phyloP scores from a whole-genome alignment of 2,888 invertebrate species.

The Creontiades dilutus region DNA sequence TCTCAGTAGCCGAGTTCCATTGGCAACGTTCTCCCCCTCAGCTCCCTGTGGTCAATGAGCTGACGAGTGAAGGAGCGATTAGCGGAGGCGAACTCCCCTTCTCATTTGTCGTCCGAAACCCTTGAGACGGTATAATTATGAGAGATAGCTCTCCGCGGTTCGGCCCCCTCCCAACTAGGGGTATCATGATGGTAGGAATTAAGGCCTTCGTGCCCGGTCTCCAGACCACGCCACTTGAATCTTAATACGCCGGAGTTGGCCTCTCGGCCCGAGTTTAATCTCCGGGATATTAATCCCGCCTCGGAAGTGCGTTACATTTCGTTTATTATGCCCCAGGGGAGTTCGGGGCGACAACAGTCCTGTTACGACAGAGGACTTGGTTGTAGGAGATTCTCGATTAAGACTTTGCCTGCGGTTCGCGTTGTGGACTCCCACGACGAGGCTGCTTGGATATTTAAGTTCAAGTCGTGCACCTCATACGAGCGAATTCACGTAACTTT shows the following conservation, averaged over 20 bases:
- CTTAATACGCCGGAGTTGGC: slow-evolving; percentile 12
- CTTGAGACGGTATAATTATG: slow-evolving; percentile 44
- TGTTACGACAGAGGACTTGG: background rate
- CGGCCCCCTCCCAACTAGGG: background rate
- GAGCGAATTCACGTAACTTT: no score
- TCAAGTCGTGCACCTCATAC: no score
- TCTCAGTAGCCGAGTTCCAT: slow-evolving; percentile 15
- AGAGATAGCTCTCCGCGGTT: slow-evolving; percentile 14
- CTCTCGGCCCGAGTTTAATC: background rate
- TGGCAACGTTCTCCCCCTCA: background rate
- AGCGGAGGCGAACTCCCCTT: background rate
- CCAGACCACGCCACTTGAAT: slow-evolving; percentile 10
- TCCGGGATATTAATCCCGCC: slow-evolving; percentile 39
- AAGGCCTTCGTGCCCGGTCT: background rate
- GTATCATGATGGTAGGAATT: slow-evolving; percentile 47
- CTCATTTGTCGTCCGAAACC: background rate
- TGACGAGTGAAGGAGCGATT: slow-evolving; percentile 50
- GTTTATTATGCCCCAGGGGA: slow-evolving; percentile 10
- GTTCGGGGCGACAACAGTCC: slow-evolving; percentile 13
- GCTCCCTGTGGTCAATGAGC: slow-evolving; percentile 43
- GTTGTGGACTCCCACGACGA: background rate
- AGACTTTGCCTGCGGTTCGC: background rate
- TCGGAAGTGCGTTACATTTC: slow-evolving; percentile 12
- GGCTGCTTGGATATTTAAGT: no score
- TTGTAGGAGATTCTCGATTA: background rate